phyloP scores from a whole-genome alignment of 2,888 invertebrate species.

The Chironomus riparius region DNA sequence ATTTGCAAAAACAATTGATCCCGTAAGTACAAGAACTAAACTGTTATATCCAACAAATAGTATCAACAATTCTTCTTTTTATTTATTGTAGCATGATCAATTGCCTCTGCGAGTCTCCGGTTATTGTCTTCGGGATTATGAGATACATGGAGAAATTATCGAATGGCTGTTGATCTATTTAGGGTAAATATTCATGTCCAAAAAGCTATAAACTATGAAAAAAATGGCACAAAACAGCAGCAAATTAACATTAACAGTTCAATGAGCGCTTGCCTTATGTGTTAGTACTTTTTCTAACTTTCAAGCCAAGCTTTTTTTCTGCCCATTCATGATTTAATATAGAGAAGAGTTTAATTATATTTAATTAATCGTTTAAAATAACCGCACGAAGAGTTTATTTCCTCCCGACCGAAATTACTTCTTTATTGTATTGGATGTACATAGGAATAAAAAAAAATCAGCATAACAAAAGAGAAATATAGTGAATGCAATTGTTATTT shows the following conservation, averaged over 20 bases:
- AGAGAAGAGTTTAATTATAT: conserved; percentile 5
- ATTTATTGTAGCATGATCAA: conserved; percentile 10
- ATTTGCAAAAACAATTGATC: conserved; percentile 16
- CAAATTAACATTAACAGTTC: background rate
- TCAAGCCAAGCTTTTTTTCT: background rate
- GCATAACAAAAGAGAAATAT: conserved; percentile 10
- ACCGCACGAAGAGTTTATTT: conserved; percentile 5
- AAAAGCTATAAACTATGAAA: background rate
- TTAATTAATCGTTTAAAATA: conserved; percentile 25
- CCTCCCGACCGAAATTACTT: background rate
- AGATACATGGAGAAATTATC: conserved; percentile 16
- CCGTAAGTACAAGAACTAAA: background rate
- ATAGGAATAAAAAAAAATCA: conserved; percentile 19
- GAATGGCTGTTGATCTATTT: conserved; percentile 15
- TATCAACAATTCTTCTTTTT: too few relatives aligned
- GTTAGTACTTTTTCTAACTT: background rate
- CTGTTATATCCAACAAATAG: too few relatives aligned
- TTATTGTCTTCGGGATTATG: conserved; percentile 13
- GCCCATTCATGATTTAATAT: background rate
- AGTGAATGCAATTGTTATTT: conserved; percentile 21
- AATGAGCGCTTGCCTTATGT: background rate
- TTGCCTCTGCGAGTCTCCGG: conserved; percentile 14
- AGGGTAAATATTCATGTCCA: background rate
- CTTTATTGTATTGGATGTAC: background rate
- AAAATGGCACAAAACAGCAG: background rate